Evolutionary conservation across 2,797 vertebrate genomes (phyloP).

Genomic region (Siniperca scherzeri): DNA sequence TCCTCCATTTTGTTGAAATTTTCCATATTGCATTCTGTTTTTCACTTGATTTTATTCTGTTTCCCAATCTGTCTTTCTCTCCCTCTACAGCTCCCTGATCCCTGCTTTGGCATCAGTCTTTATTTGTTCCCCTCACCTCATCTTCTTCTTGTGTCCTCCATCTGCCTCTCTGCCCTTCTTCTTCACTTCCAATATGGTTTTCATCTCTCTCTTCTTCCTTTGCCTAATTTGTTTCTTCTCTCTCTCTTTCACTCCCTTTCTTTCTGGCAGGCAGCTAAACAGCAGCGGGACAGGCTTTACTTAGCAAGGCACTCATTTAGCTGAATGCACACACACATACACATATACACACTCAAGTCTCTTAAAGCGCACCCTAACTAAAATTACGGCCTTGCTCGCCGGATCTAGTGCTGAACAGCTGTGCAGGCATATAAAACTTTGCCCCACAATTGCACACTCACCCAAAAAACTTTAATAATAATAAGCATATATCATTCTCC

Average conservation of each 20-base stretch:
- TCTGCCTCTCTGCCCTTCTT: conserved; percentile 25
- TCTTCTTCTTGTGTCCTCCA: conserved; percentile 35
- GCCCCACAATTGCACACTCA: conserved; percentile 33
- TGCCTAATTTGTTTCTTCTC: conserved; percentile 23
- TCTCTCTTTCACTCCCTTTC: conserved; percentile 1
- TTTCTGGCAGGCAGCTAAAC: conserved; percentile 33
- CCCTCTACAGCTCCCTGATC: conserved; percentile 34
- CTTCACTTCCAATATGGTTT: conserved; percentile 7
- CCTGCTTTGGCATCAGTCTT: conserved; percentile 28
- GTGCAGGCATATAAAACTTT: conserved; percentile 53
- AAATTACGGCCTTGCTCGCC: conserved; percentile 30
- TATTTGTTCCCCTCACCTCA: conserved; percentile 64
- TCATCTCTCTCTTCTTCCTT: conserved; percentile 17
- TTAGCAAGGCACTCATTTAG: conserved; percentile 49
- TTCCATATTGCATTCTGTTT: conserved; percentile 28
- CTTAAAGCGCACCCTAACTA: conserved; percentile 26
- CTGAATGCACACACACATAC: conserved; percentile 19
- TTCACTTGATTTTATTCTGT: conserved; percentile 17
- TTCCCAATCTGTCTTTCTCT: conserved; percentile 35
- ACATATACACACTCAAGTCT: conserved; percentile 20
- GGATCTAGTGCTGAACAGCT: conserved; percentile 49
- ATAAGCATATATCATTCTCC: conserved; percentile 46
- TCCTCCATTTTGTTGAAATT: conserved; percentile 40
- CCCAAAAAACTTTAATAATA: conserved; percentile 52
- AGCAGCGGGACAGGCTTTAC: conserved; percentile 37